Percentiles rank a stretch among this genome's conserved stretches.
Evolutionary conservation across 2,113 vertebrate genomes (phyloP).

Genomic region (Charina bottae): DNA sequence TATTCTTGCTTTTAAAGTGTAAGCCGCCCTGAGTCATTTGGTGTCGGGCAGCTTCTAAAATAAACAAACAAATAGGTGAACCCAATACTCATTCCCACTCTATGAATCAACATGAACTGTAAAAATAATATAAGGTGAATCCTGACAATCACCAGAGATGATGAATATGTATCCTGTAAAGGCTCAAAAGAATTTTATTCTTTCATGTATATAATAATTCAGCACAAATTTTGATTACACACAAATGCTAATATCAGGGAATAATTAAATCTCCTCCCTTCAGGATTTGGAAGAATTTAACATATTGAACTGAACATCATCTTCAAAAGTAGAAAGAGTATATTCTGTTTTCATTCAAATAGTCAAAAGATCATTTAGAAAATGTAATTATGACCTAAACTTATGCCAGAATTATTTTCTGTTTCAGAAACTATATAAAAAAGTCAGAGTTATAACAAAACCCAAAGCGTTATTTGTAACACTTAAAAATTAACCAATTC

Average conservation of each 20-base stretch:
- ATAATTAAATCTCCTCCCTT: not conserved
- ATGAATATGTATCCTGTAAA: not conserved
- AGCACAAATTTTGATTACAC: not conserved
- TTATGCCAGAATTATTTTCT: not conserved
- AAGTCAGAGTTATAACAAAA: not conserved
- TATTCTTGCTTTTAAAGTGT: too few relatives aligned
- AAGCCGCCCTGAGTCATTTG: too few relatives aligned
- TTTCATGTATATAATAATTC: not conserved
- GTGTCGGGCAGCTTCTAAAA: not conserved
- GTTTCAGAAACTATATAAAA: not conserved
- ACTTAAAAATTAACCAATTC: not conserved
- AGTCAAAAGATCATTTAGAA: not conserved
- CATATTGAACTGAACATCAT: not conserved
- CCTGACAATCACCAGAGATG: not conserved
- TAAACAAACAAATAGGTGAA: not conserved
- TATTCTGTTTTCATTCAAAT: not conserved
- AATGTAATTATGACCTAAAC: constrained; percentile 1
- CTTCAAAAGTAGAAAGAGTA: not conserved
- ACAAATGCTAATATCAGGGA: not conserved
- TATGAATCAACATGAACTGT: not conserved
- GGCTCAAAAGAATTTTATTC: not conserved
- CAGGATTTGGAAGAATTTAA: not conserved
- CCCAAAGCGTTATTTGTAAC: not conserved
- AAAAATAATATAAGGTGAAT: not conserved
- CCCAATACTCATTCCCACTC: not conserved